Base-by-base conservation (phyloP, 1,140 invertebrate genomes). In the Pentalonia nigronervosa region DNA sequence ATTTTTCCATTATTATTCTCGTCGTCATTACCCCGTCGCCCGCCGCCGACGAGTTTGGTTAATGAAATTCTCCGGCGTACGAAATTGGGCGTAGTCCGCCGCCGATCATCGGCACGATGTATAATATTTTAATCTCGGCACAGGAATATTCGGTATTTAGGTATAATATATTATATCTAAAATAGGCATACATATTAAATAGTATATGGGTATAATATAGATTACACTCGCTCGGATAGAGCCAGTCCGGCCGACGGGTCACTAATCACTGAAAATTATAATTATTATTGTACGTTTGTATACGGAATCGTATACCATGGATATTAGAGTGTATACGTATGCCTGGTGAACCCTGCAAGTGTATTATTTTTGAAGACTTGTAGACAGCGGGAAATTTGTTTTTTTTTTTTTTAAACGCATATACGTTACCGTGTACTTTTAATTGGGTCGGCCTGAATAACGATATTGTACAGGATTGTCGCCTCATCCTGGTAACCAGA, bases 61-160 rank as follows among this genome's bases (percentile, higher is more conserved):
- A 86, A 86, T 86, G 84, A 86, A 86, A 86, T 86, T 86, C 84
- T 86, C 84, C 87, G 87, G 87, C 48, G 87, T 53, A 53, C 87
- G 87, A 89, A 34, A 30, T 34, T 47, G 84, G 84, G 84, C 84
- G 84, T 45, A 30, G 84, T 86, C 41, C 36, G 41, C 45, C 84
- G 48, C n/a, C 47, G 87, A 14, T 84, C 36, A 45, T 84, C 83
- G 36, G 36, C 23, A 41, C 36, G 34, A 41, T 9, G 83, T 84
- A 83, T 83, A 36, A 83, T 83, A 83, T 36, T 76, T 76, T 76
- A 76, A 76, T 76, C 60, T 76, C n/a, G 60, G 60, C 60, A 30
- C 60, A 11, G n/a, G 30, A n/a, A 76, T n/a, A n/a, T 76, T 76
- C 60, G 60, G 60, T 76, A 76, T 76, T 76, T 76, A 76, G 60